Evolutionary conservation across 2,888 invertebrate species (phyloP), one percentile per base, ranked within the genome.

Genomic region (Oithona nana): DNA sequence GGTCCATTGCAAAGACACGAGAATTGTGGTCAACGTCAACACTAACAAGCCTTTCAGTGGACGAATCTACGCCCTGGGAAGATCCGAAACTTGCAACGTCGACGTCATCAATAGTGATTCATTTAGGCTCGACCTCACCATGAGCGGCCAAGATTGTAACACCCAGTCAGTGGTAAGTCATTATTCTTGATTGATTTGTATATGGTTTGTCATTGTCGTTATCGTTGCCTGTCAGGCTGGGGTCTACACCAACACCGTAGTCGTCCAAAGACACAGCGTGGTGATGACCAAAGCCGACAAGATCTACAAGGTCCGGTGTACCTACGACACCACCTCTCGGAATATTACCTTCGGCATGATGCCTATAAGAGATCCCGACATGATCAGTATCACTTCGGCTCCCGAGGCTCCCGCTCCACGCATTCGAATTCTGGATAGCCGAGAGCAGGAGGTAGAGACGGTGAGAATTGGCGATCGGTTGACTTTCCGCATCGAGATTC

Each of bases 341-440:
- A 92, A 92, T 75, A 89, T 92, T 69, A 90, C 92, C 39, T 92
- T 92, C 77, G 92, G 92, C 77, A 90, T 92, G 90, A 89, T 90
- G 84, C 92, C 92, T 66, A 89, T 92, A 75, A 83, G 87, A 73
- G 92, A 92, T 76, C 90, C 90, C 65, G 92, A 92, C 75, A 92
- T 89, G 85, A 90, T 92, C 71, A 89, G 89, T 71, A 90, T 92
- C 73, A 92, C 90, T 29, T 89, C 90, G 39, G 89, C 92, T 22
- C 92, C 92, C 1, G 90, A 90, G 76, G 92, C 92, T 28, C 92
- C 92, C 55, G 86, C 92, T 67, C 92, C 92, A 71, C 85, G 88
- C 71, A 92, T 92, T 70, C 83, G 88, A 67, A 92, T 92, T 71
- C 77, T 92, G 75, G 90, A 92, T 74, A 83, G 82, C 65, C 81